These are phyloP conservation scores for Campylomormyrus tamandua DNA, from an alignment of 2,113 vertebrate species.

Conservation along the genomic window DNA sequence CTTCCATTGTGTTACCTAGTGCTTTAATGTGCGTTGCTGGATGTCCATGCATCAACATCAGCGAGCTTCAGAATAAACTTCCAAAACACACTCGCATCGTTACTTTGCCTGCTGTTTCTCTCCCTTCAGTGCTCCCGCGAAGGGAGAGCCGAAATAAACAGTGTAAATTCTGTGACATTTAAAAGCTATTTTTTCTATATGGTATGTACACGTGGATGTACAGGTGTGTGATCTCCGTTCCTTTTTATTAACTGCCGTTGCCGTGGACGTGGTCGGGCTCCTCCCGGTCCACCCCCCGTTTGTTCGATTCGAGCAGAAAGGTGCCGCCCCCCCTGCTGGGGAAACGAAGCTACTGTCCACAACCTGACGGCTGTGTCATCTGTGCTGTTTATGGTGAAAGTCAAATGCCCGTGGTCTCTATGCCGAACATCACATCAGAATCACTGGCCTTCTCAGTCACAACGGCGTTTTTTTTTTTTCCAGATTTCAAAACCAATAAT, in stretches of 20 bases:
- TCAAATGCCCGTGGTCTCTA: background rate
- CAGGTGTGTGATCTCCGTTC: conserved; percentile 5
- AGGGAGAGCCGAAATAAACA: conserved; percentile 1
- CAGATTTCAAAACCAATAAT: background rate
- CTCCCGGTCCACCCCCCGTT: background rate
- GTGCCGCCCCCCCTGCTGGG: background rate
- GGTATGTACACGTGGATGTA: conserved; percentile 15
- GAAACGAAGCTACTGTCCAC: background rate
- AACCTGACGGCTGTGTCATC: background rate
- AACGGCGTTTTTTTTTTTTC: background rate
- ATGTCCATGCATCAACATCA: background rate
- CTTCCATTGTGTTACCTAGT: background rate
- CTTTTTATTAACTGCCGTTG: background rate
- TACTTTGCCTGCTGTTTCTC: background rate
- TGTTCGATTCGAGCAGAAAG: background rate
- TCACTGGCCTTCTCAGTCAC: background rate
- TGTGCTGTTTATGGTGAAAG: conserved; percentile 13
- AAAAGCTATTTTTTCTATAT: conserved; percentile 21
- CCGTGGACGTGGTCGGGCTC: background rate
- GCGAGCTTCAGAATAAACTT: conserved; percentile 1
- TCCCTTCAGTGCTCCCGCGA: background rate
- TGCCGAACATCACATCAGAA: background rate
- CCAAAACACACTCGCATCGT: background rate
- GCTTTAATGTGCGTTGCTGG: conserved; percentile 1
- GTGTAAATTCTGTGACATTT: conserved; percentile 20